Evolutionary conservation across 2,113 vertebrate genomes (phyloP), one percentile per base, ranked within the genome.

Genomic region (Prietella phreatophila): DNA sequence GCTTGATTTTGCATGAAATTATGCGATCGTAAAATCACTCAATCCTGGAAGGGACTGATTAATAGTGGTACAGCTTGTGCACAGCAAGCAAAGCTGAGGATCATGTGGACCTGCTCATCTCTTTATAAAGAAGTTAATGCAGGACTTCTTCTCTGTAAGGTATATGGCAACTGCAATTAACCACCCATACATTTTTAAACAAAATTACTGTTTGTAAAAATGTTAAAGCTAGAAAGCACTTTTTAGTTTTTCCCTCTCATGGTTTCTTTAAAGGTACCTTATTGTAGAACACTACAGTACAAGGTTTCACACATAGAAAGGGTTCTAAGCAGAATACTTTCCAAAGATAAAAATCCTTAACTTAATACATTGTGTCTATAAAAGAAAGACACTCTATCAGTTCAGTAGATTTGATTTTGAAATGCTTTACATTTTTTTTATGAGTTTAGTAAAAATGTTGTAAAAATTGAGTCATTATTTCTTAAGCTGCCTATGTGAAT

Each of bases 61-160:
- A 42, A 75, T 33, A 30, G 67, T 42, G 67, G 60, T 86, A 83
- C 85, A 87, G 83, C 69, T 71, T 86, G 60, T 73, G 69, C 75
- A 86, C 56, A 39, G 87, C 27, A 88, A 83, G 89, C 36, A 69
- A 87, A 88, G 89, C 90, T 90, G 71, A 91, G 87, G 84, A 86
- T 89, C 87, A 85, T 58, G 87, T 79, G 42, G 76, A 89, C 36
- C 42, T 33, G 15, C 67, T 39, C 11, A 27, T 47, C 60, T 83
- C 86, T 76, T 76, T 83, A 33, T 30, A 87, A 76, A 82, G 5
- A 88, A 71, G 85, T 25, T 69, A 67, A 86, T 88, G 79, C 36
- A 67, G 11, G 27, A n/a, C n/a, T 14, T 67, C 11, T 67, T 67
- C n/a, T 69, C n/a, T 69, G 65, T 33, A 50, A 60, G 55, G 81